Conservation (phyloP, 2,888 invertebrate species). For the Tetragonula carbonaria region DNA sequence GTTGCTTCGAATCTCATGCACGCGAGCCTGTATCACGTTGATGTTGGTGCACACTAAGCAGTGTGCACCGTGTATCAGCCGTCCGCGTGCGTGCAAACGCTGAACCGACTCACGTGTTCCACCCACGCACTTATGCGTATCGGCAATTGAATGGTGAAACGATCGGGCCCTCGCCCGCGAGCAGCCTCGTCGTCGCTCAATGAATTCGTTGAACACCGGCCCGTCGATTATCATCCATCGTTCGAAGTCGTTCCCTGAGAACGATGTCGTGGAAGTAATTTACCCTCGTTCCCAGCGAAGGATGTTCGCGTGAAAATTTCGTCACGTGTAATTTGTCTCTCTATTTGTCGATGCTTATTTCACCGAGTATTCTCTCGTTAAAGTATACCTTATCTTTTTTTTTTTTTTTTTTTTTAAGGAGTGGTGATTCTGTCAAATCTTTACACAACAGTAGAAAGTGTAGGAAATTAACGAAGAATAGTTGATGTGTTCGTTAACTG, state of each 20-base stretch:
- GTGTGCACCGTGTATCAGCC: constrained; percentile 21
- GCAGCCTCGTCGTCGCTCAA: constrained; percentile 49
- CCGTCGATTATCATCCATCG: constrained; percentile 22
- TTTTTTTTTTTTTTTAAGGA: too few species aligned
- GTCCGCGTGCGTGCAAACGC: constrained; percentile 60
- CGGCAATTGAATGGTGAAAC: constrained; percentile 68
- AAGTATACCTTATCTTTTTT: too few species aligned
- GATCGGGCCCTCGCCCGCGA: constrained; percentile 57
- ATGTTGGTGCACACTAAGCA: constrained; percentile 61
- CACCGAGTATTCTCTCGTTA: too few species aligned
- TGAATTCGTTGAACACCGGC: constrained; percentile 44
- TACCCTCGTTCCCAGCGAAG: not conserved
- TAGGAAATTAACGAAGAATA: too few species aligned
- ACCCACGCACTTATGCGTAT: constrained; percentile 70
- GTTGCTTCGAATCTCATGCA: constrained; percentile 77
- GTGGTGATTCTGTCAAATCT: too few species aligned
- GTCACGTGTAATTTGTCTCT: not conserved
- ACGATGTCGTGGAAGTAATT: not conserved
- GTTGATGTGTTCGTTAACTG: too few species aligned
- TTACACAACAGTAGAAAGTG: too few species aligned
- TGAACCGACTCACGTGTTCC: constrained; percentile 60
- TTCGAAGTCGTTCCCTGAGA: not conserved
- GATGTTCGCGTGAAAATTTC: not conserved
- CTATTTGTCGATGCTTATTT: not conserved
- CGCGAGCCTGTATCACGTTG: constrained; percentile 51